Base-by-base conservation (phyloP, 2,113 vertebrate species). In the Carettochelys insculpta region DNA sequence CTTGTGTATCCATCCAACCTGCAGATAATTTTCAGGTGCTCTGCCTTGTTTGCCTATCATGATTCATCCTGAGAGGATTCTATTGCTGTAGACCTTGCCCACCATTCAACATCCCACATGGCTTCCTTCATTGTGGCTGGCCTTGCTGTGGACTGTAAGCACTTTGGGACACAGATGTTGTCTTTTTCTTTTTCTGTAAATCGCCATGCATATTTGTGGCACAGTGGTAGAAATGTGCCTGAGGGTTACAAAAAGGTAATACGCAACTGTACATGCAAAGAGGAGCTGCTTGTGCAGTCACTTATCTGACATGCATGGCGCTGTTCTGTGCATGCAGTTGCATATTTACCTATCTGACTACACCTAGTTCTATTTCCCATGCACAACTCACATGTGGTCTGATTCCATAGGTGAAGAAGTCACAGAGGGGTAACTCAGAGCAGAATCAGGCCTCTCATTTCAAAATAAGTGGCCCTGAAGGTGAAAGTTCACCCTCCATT, bases 141-240 rank as follows among this genome's bases (percentile, higher is more conserved):
- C 25, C 24, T 8, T 75, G 8, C 24, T 75, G 71, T 45, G 43
- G 41, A 45, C 13, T 27, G 71, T 43, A 75, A 75, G 41, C 11
- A 27, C 25, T 45, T 75, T 75, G 71, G 41, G 25, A 75, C 22
- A 45, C 20, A 7, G 71, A 45, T 45, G 41, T 5, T 43, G 22
- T 73, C 68, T 75, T 45, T 43, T 45, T 14, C 27, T 27, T 45
- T 75, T 45, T 75, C 71, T 75, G 41, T 25, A 34, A 38, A 65
- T 20, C 25, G 0, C 2, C 1, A 25, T 38, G 43, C 34, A 6
- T 22, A 58, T 9, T 3, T 25, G 31, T 48, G 61, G 80, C 61
- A 83, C 34, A 79, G 77, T 14, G 52, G 13, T 4, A 90, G 75
- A 19, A 51, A 5, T 0, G 2, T 16, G 41, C 47, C 11, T 0